Conservation (phyloP, 92 coral and sea anemone species). For the Virgularia gustaviana region DNA sequence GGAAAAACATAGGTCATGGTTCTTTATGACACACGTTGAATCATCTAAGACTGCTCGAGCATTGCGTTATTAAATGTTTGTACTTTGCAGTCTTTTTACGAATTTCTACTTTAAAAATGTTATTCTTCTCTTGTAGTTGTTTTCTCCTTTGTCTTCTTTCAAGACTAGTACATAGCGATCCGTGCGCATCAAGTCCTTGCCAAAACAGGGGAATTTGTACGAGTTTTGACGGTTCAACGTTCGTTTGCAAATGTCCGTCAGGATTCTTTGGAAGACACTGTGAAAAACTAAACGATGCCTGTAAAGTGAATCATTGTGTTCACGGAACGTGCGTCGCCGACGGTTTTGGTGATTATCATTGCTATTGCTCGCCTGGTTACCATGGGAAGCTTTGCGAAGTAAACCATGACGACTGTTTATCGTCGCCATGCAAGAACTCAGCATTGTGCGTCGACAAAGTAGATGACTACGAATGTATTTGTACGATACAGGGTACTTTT, state of each 20-base stretch:
- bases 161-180: constrained; percentile 36
- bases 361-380: constrained; percentile 79
- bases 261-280: constrained; percentile 75
- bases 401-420: constrained; percentile 81
- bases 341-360: constrained; percentile 53
- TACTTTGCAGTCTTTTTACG: neutral
- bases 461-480: constrained; percentile 77
- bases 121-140: neutral
- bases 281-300: constrained; percentile 59
- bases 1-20: constrained; percentile 32
- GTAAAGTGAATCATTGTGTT: constrained; percentile 64
- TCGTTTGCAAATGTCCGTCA: constrained; percentile 67
- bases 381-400: constrained; percentile 75
- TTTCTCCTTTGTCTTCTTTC: neutral
- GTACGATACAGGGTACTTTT: constrained; percentile 60
- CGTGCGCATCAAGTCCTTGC: constrained; percentile 88
- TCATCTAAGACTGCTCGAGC: constrained; percentile 16
- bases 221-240: constrained; percentile 58
- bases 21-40: neutral
- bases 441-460: constrained; percentile 83
- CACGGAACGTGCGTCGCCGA: constrained; percentile 71
- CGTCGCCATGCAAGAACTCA: constrained; percentile 83
- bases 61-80: neutral
- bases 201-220: constrained; percentile 73
- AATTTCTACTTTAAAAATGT: neutral